Evolutionary conservation across 2,113 vertebrate species (phyloP).

Genomic region (Solea solea): DNA sequence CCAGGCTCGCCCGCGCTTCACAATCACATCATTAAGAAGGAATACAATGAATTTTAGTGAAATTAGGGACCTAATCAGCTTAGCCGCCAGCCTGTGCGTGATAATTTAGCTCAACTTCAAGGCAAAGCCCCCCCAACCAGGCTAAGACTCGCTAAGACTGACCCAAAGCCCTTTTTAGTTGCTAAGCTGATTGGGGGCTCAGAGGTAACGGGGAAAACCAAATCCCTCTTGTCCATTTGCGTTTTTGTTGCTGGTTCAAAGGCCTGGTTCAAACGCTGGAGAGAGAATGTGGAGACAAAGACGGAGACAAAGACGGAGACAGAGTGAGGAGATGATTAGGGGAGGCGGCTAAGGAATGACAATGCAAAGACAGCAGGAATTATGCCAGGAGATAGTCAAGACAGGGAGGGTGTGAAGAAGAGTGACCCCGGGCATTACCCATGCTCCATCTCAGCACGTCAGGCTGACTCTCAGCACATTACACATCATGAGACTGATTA

Average conservation of each 20-base stretch:
- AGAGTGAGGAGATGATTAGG: slow-evolving; percentile 27
- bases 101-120: slow-evolving; percentile 84
- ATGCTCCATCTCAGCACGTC: slow-evolving; percentile 77
- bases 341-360: slow-evolving; percentile 46
- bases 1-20: slow-evolving; percentile 67
- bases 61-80: slow-evolving; percentile 79
- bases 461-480: slow-evolving; percentile 76
- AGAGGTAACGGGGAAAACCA: slow-evolving; percentile 66
- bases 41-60: slow-evolving; percentile 82
- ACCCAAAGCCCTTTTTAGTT: slow-evolving; percentile 73
- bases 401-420: slow-evolving; percentile 67
- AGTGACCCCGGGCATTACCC: slow-evolving; percentile 74
- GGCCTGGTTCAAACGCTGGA: slow-evolving; percentile 76
- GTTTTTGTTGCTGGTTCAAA: slow-evolving; percentile 79
- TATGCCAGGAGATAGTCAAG: slow-evolving; percentile 14
- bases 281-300: slow-evolving; percentile 19
- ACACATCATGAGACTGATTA: slow-evolving; percentile 82
- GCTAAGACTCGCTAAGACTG: slow-evolving; percentile 69
- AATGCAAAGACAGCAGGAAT: slow-evolving; percentile 29
- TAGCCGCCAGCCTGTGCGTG: slow-evolving; percentile 80
- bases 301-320: slow-evolving; percentile 25
- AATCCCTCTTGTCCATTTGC: slow-evolving; percentile 79
- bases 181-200: slow-evolving; percentile 79
- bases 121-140: slow-evolving; percentile 72
- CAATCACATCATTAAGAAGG: slow-evolving; percentile 82